Conservation (phyloP, 2,888 invertebrate genomes). For the Endotricha flammealis region DNA sequence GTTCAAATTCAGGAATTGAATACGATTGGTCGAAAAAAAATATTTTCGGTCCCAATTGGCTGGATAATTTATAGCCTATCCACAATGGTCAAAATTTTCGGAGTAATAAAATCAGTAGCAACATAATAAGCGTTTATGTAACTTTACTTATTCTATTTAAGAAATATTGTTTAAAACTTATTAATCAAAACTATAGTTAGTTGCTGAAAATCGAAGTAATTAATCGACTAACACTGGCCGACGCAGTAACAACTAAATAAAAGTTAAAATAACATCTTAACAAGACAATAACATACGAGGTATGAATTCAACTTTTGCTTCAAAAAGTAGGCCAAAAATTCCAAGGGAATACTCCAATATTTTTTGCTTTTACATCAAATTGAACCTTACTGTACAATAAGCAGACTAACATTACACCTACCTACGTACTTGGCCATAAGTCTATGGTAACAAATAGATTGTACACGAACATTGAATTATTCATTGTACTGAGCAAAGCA, state of each 20-base stretch:
- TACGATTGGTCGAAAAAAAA: conserved; percentile 12
- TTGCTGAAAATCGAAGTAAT: conserved; percentile 37
- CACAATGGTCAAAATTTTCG: conserved; percentile 30
- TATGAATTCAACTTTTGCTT: conserved; percentile 32
- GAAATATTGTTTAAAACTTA: conserved; percentile 48
- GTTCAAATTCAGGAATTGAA: not conserved
- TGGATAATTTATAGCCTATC: conserved; percentile 12
- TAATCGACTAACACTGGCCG: conserved; percentile 64
- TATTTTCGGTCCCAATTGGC: conserved; percentile 17
- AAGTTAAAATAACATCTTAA: conserved; percentile 20
- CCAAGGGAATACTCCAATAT: conserved; percentile 26
- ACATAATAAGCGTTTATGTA: conserved; percentile 62
- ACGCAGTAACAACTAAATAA: conserved; percentile 24
- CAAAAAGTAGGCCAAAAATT: conserved; percentile 45
- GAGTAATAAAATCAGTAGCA: conserved; percentile 48
- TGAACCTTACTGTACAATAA: conserved; percentile 57
- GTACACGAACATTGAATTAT: conserved; percentile 47
- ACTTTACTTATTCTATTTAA: conserved; percentile 61
- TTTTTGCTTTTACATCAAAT: conserved; percentile 32
- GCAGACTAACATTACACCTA: conserved; percentile 59
- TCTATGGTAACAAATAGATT: conserved; percentile 74
- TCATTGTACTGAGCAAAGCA: conserved; percentile 61
- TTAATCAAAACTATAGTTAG: conserved; percentile 45
- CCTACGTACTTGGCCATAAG: conserved; percentile 69
- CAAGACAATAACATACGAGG: conserved; percentile 35